phyloP scores from a whole-genome alignment of 2,888 invertebrate species.

The Ryuthela nishihirai region DNA sequence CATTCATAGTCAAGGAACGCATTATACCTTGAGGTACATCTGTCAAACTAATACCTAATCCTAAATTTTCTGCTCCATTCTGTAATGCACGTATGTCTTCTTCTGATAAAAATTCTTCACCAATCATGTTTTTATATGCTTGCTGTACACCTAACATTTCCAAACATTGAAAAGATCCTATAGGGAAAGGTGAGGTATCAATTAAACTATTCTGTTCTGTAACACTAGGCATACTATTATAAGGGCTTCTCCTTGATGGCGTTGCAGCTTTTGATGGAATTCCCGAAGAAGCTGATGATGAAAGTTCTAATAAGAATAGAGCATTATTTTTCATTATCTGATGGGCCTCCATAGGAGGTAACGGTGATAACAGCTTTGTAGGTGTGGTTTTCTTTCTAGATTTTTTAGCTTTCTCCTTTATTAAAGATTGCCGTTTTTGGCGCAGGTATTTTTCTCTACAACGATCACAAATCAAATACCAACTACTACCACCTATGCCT shows the following conservation, averaged over 20 bases:
- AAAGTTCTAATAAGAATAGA: conserved; percentile 83
- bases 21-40: conserved; percentile 28
- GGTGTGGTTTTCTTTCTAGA: conserved; percentile 41
- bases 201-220: conserved; percentile 51
- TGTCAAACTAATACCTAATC: conserved; percentile 14
- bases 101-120: conserved; percentile 41
- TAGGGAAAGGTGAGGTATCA: conserved; percentile 50
- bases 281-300: conserved; percentile 61
- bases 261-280: conserved; percentile 37
- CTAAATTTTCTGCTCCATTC: conserved; percentile 33
- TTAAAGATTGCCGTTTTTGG: conserved; percentile 40
- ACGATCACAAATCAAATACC: conserved; percentile 88
- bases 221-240: conserved; percentile 54
- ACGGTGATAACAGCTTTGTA: conserved; percentile 46
- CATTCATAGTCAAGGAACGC: conserved; percentile 36
- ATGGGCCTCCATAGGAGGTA: conserved; percentile 57
- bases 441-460: conserved; percentile 75
- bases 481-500: conserved; percentile 68
- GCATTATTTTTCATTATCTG: conserved; percentile 88
- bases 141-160: conserved; percentile 55
- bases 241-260: conserved; percentile 32
- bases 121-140: conserved; percentile 42
- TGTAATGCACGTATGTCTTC: conserved; percentile 41
- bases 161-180: conserved; percentile 58
- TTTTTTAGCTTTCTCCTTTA: conserved; percentile 44